Conservation (phyloP, 2,113 vertebrate genomes). For the Trogon surrucura region DNA sequence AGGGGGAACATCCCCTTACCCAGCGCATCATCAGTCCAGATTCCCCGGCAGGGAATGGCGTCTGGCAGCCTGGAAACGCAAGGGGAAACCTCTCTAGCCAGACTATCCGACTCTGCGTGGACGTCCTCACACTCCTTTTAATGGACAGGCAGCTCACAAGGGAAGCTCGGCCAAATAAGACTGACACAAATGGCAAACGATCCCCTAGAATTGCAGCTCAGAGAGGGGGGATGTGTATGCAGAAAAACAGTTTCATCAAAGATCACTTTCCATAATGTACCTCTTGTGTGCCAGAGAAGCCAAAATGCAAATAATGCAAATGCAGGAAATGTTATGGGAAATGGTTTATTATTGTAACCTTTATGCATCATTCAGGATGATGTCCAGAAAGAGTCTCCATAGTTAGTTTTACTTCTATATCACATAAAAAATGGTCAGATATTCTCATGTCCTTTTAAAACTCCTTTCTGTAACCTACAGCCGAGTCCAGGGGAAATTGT, state of each 20-base stretch:
- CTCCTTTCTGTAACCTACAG: not conserved
- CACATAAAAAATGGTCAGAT: not conserved
- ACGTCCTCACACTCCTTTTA: conserved; percentile 83
- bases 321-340: not conserved
- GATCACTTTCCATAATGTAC: not conserved
- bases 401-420: not conserved
- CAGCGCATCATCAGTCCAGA: conserved; percentile 62
- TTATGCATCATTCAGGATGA: not conserved
- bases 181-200: not conserved
- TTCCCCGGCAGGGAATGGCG: conserved; percentile 73
- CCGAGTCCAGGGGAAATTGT: not conserved
- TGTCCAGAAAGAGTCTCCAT: not conserved
- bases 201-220: not conserved
- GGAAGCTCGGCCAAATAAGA: not conserved
- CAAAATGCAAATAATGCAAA: not conserved
- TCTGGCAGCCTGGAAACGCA: conserved; percentile 76
- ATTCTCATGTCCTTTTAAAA: not conserved
- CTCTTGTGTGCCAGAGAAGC: not conserved
- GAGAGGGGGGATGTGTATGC: not conserved
- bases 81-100: conserved; percentile 76
- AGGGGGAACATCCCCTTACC: conserved; percentile 77
- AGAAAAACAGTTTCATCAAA: not conserved
- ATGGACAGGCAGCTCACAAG: not conserved
- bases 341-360: not conserved
- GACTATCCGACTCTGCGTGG: conserved; percentile 81